Evolutionary conservation across 2,113 vertebrate genomes (phyloP).

Genomic region (Cervus canadensis): DNA sequence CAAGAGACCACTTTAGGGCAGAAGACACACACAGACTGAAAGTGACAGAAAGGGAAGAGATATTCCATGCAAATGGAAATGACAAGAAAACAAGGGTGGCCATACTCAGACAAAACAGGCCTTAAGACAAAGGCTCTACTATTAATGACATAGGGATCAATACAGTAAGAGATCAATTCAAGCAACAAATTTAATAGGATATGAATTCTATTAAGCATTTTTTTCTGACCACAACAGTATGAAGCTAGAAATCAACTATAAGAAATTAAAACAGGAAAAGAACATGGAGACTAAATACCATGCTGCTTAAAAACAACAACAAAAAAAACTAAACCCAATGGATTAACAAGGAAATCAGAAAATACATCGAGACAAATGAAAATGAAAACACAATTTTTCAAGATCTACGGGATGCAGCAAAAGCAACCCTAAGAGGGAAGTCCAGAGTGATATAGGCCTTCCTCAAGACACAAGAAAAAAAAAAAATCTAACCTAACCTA

Average conservation of each 20-base stretch:
- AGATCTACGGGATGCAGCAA: neutral
- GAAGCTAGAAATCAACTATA: neutral
- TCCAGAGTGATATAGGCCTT: neutral
- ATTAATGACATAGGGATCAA: neutral
- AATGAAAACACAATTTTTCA: neutral
- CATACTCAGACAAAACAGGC: neutral
- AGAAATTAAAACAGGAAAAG: neutral
- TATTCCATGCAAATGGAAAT: neutral
- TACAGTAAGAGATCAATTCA: neutral
- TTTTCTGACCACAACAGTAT: neutral
- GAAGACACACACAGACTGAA: neutral
- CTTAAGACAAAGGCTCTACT: neutral
- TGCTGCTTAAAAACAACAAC: neutral
- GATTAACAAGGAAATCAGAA: neutral
- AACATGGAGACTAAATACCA: neutral
- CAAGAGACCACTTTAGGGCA: neutral
- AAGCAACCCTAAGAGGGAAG: neutral
- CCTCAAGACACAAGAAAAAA: neutral
- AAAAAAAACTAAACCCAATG: neutral
- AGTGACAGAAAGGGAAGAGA: neutral
- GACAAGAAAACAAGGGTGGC: neutral
- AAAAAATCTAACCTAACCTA: neutral
- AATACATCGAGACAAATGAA: neutral
- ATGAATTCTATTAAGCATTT: neutral
- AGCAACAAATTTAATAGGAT: neutral